Base-by-base conservation (phyloP, 37 sponge, comb jelly and placozoan species). In the Spongilla lacustris region DNA sequence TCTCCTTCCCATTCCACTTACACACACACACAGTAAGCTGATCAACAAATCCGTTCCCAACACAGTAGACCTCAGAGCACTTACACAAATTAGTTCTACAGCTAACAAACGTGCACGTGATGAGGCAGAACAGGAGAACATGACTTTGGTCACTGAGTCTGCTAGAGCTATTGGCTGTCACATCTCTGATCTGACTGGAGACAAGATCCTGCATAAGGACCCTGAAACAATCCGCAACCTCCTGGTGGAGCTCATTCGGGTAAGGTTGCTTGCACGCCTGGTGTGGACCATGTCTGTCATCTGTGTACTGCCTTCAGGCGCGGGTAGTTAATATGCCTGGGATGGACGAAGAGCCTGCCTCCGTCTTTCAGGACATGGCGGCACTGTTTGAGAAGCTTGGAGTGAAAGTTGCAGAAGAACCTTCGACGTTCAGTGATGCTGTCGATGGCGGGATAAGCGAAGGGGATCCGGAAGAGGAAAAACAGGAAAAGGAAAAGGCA, bases 121-220 rank as follows among this genome's bases (percentile, higher is more conserved):
- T 6, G 91, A 85, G 74, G 94, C 92, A 0, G 66, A 81, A 2
- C 68, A 87, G 50, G 96, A 96, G 66, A 96, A 96, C 80, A 93
- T 96, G 94, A 93, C 90, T 0, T 68, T 96, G 0, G 92, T 86
- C 14, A 68, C 91, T 0, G 97, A 96, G 80, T 94, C 94, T 26
- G 97, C 94, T 28, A 79, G 97, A 0, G 86, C 97, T 36, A 96
- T 96, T 67, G 97, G 97, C 76, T 94, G 94, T 46, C 82, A 49
- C 31, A 78, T 96, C 4, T 76, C 34, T 58, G 94, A 93, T 28
- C 50, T 29, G 36, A 89, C 90, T 0, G 70, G 32, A 4, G 69
- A 86, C 23, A 73, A 74, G 4, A 77, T 95, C 26, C 34, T 92
- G 8, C 26, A 24, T 13, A 84, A 67, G 27, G 88, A 92, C 58